phyloP scores from a whole-genome alignment of 53 echinoderm and acorn worm genomes.

The Arbacia lixula region DNA sequence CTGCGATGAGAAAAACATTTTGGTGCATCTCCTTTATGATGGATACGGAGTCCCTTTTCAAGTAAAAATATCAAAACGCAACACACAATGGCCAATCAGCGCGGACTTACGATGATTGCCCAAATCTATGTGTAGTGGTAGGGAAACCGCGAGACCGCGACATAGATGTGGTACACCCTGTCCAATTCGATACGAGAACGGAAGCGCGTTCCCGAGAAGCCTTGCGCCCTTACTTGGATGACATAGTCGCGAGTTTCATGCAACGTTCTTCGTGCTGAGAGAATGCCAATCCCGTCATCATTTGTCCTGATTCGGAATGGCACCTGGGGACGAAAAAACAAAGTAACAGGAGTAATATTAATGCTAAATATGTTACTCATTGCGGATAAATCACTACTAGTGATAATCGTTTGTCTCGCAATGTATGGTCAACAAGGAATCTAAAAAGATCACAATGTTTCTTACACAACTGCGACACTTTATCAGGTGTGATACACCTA shows the following conservation, averaged over 20 bases:
- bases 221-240: conserved; percentile 73
- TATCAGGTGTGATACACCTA: too few species aligned
- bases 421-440: too few species aligned
- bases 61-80: too few species aligned
- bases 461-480: too few species aligned
- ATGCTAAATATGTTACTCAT: background rate
- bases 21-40: too few species aligned
- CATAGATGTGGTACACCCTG: conserved; percentile 33
- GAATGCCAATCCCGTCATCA: conserved; percentile 54
- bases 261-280: conserved; percentile 63
- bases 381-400: background rate
- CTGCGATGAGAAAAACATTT: too few species aligned
- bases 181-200: conserved; percentile 29
- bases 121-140: conserved; percentile 1
- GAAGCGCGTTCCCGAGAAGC: conserved; percentile 41
- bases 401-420: too few species aligned
- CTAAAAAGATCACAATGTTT: too few species aligned
- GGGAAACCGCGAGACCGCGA: conserved; percentile 40
- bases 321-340: conserved; percentile 61
- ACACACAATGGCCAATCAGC: background rate
- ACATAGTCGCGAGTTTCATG: conserved; percentile 69
- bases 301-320: conserved; percentile 82
- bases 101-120: too few species aligned
- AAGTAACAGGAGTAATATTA: background rate
- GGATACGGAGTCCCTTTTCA: too few species aligned